Evolutionary conservation across 2,113 vertebrate genomes (phyloP).

Genomic region (Albula goreensis): DNA sequence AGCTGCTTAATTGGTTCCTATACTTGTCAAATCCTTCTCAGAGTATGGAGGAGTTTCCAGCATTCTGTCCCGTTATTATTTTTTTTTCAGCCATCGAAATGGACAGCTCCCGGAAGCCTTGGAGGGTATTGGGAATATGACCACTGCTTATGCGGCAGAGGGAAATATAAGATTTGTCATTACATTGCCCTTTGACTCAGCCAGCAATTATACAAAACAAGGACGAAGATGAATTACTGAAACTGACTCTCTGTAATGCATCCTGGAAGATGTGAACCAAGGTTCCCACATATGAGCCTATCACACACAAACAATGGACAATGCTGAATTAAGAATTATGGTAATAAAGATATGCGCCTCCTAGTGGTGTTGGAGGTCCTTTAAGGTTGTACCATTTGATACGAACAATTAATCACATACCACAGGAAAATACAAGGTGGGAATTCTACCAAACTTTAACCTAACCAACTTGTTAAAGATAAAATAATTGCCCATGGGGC

Average conservation of each 20-base stretch:
- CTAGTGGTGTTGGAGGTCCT: neutral
- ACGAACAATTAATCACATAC: neutral
- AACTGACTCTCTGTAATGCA: neutral
- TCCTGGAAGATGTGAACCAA: neutral
- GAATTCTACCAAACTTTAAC: neutral
- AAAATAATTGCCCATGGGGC: neutral
- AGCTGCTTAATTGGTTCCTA: neutral
- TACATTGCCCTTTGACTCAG: neutral
- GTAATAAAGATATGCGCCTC: neutral
- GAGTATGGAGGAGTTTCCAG: neutral
- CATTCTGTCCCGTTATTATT: neutral
- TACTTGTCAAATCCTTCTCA: neutral
- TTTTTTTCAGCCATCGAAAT: neutral
- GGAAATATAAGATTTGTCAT: neutral
- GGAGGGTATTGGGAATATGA: neutral
- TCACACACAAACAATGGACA: neutral
- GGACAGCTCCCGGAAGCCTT: neutral
- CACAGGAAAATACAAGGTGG: neutral
- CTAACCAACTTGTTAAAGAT: neutral
- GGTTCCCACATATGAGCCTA: neutral
- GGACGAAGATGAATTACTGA: neutral
- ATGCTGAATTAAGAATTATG: neutral
- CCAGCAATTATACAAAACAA: neutral
- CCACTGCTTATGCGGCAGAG: neutral
- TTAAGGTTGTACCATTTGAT: neutral